Base-by-base conservation (phyloP, 2,113 vertebrate species). In the Plecturocebus donacophilus region DNA sequence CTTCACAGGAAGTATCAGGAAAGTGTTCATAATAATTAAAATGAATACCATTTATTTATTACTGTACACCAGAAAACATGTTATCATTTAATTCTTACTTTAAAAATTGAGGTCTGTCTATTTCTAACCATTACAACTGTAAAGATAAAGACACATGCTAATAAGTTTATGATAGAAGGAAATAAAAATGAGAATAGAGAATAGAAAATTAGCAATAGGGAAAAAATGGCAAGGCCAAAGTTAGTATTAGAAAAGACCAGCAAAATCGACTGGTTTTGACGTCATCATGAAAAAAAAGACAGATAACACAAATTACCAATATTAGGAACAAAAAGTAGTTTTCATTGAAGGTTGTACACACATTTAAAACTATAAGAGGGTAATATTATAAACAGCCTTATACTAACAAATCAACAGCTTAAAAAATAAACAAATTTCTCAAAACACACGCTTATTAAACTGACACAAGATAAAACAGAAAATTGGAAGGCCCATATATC, bases 21-120 rank as follows among this genome's bases (percentile, higher is more conserved):
- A 94, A 52, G 5, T 90, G 45, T 54, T 61, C 64, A 17, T 68
- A 71, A 70, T 85, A 71, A 89, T 71, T 61, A 56, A 32, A 93
- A 91, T 20, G 3, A 77, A 66, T 75, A 68, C 0, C n/a, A 81
- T 52, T 88, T 82, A 64, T 91, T 90, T 76, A 88, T 11, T 66
- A 83, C 80, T 64, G 52, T 38, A 17, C 20, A 27, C 3, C 40
- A 58, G 20, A 92, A 83, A 75, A 71, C 6, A 45, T 52, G 70
- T 93, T 94, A 38, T 79, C 38, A 66, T 79, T 47, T 66, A 89
- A 95, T 86, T 92, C 9, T 71, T 76, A 80, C 40, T 71, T n/a
- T 66, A 75, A 83, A 77, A 68, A 35, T 17, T 56, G 30, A 94
- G 25, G 0, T 42, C 23, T 52, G 85, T 81, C 20, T 89, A 66